A percentile compares a stretch with the other conserved stretches of the same genome.
Evolutionary conservation across 2,113 vertebrate genomes (phyloP).

Genomic region (Apistogramma diplotaenia): DNA sequence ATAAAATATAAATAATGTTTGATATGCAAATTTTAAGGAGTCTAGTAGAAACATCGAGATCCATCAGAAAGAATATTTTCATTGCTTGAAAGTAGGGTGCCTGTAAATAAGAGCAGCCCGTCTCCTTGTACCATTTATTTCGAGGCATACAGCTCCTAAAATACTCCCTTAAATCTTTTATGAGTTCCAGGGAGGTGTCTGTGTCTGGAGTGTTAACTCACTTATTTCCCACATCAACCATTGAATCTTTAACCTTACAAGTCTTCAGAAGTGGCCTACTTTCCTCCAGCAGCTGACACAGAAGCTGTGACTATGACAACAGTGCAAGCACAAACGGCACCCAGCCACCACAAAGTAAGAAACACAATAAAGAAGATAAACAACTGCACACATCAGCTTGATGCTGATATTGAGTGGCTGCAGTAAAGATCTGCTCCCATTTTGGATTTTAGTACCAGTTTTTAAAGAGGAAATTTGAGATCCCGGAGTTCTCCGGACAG

Average conservation of each 20-base stretch:
- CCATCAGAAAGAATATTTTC: constrained; percentile 12
- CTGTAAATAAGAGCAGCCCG: constrained; percentile 58
- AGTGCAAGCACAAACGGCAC: constrained; percentile 9
- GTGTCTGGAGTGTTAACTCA: constrained; percentile 63
- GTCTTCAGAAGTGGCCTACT: constrained; percentile 54
- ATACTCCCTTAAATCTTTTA: constrained; percentile 76
- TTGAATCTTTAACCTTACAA: constrained; percentile 68
- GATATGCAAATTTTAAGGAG: background rate
- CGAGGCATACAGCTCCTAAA: constrained; percentile 65
- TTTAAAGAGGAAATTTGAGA: background rate
- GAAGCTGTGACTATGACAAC: constrained; percentile 49
- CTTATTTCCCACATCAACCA: constrained; percentile 61
- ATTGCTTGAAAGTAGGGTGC: constrained; percentile 54
- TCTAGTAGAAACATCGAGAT: background rate
- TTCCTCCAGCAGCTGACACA: constrained; percentile 35
- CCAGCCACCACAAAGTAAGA: constrained; percentile 4
- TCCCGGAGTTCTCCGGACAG: background rate
- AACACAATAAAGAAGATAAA: constrained; percentile 25
- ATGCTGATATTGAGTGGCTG: background rate
- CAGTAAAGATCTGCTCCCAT: constrained; percentile 3
- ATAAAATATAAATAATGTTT: background rate
- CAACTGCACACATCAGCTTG: background rate
- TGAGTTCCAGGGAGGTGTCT: constrained; percentile 65
- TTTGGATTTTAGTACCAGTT: background rate
- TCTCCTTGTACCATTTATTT: constrained; percentile 65